Conservation (phyloP, 2,113 vertebrate genomes). For the Myotis lucifugus region DNA sequence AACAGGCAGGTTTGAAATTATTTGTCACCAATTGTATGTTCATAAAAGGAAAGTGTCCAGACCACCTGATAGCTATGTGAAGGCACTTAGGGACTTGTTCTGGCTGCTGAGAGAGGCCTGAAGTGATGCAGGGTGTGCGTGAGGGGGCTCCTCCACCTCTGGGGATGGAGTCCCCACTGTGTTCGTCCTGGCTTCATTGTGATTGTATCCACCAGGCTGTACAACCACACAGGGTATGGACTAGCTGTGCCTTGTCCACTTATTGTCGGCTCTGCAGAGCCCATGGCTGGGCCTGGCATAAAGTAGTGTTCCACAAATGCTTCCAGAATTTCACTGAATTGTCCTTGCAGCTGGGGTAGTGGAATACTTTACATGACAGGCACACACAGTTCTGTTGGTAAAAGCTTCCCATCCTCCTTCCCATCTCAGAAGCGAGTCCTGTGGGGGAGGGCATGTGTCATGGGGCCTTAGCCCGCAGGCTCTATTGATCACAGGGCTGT, state of each 20-base stretch:
- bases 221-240: background rate
- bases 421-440: background rate
- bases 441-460: background rate
- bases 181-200: background rate
- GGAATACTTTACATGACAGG: background rate
- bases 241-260: background rate
- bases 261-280: background rate
- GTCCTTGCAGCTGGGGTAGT: background rate
- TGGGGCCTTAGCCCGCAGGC: background rate
- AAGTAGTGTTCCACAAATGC: background rate
- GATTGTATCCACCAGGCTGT: background rate
- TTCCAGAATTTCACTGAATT: conserved; percentile 2
- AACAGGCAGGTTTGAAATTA: conserved; percentile 8
- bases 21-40: background rate
- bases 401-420: background rate
- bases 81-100: background rate
- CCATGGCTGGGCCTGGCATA: background rate
- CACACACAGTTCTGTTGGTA: background rate
- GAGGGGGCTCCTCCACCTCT: background rate
- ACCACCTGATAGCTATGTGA: background rate
- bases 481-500: background rate
- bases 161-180: background rate
- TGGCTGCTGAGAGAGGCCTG: background rate
- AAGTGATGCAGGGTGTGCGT: background rate
- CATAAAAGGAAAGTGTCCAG: conserved; percentile 9